Evolutionary conservation across 1,140 invertebrate genomes (phyloP).

Genomic region (Pectinophora gossypiella): DNA sequence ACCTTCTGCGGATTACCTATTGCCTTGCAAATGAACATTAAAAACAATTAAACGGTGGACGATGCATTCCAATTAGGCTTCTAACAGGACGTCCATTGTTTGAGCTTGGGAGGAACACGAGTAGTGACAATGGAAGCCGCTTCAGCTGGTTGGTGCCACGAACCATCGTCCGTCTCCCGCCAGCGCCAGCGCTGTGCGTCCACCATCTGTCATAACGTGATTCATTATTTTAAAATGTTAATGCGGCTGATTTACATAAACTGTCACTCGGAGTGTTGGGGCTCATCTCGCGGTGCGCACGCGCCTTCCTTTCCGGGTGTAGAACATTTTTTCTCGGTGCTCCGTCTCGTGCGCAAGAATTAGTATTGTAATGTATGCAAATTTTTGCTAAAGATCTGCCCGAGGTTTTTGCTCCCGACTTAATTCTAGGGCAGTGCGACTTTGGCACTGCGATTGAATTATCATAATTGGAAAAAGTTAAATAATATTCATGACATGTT

Average conservation of each 20-base stretch:
- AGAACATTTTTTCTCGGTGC: constrained; percentile 28
- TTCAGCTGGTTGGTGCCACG: neutral
- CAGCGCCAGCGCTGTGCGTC: neutral
- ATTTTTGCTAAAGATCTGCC: constrained; percentile 47
- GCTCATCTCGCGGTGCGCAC: constrained; percentile 29
- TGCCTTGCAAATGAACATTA: no score
- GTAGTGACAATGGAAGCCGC: neutral
- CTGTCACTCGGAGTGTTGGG: neutral
- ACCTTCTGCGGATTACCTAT: no score
- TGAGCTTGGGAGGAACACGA: no score
- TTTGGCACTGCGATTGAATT: constrained; percentile 34
- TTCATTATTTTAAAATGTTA: constrained; percentile 25
- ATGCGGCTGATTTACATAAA: constrained; percentile 24
- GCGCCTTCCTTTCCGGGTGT: constrained; percentile 32
- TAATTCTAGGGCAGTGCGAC: constrained; percentile 50
- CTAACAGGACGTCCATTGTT: no score
- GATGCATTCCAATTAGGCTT: no score
- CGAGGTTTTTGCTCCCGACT: constrained; percentile 41
- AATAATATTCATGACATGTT: constrained; percentile 71
- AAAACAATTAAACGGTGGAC: no score
- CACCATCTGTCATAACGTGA: constrained; percentile 11
- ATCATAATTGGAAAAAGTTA: constrained; percentile 58
- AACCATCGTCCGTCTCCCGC: neutral
- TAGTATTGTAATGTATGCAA: constrained; percentile 55
- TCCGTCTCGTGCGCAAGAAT: constrained; percentile 22